Conservation (phyloP, 2,888 invertebrate species). For the Rambutsinella grinnellia region DNA sequence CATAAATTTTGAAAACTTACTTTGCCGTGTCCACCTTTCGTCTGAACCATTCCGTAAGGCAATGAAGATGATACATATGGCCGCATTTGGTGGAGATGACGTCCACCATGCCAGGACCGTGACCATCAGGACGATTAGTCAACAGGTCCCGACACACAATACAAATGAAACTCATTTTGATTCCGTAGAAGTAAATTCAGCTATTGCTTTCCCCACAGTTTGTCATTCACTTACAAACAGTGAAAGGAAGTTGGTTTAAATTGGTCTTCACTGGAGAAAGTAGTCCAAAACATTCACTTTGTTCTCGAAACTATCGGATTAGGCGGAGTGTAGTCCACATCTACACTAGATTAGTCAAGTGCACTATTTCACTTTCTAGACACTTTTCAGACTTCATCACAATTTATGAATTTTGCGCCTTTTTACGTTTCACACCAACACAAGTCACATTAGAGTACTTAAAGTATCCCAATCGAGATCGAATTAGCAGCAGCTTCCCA, state of each 20-base stretch:
- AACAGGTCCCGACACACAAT: constrained; percentile 64
- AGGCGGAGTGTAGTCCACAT: neutral
- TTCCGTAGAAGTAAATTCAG: neutral
- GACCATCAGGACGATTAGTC: constrained; percentile 62
- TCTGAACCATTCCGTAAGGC: constrained; percentile 63
- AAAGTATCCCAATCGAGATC: too few species aligned
- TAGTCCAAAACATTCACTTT: neutral
- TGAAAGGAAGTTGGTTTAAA: neutral
- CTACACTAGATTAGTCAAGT: neutral
- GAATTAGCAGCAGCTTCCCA: too few species aligned
- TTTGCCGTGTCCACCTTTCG: constrained; percentile 60
- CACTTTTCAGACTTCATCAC: neutral
- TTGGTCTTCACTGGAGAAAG: too few species aligned
- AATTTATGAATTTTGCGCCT: too few species aligned
- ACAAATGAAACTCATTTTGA: constrained; percentile 63
- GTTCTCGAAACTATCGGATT: neutral
- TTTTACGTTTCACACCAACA: too few species aligned
- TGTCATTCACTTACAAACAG: neutral
- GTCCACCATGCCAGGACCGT: constrained; percentile 57
- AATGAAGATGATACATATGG: constrained; percentile 59
- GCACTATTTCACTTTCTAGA: neutral
- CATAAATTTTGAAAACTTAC: constrained; percentile 53
- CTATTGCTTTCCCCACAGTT: neutral
- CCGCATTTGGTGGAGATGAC: constrained; percentile 63
- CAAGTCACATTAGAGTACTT: too few species aligned